phyloP scores from a whole-genome alignment of 2,113 vertebrate species.

The Oncorhynchus kisutch region DNA sequence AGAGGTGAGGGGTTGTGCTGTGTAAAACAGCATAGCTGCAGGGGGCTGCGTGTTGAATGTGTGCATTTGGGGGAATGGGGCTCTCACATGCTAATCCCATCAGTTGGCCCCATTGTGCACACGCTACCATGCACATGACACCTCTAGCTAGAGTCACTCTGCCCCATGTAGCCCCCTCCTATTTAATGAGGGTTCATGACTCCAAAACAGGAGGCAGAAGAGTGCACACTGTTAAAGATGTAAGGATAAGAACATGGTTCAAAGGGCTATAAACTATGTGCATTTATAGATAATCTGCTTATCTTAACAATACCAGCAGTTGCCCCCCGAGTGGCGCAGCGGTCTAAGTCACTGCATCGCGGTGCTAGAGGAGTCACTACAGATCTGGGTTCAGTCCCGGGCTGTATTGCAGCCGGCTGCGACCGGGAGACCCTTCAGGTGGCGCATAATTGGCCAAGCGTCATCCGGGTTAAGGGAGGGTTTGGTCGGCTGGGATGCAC shows the following conservation, averaged over 20 bases:
- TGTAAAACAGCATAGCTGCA: not conserved
- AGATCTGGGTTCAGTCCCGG: too few species aligned
- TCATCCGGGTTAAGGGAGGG: too few species aligned
- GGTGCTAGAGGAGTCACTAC: too few species aligned
- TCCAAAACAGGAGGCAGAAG: not conserved
- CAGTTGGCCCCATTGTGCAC: not conserved
- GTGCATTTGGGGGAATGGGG: not conserved
- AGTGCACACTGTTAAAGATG: not conserved
- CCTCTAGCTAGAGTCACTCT: too few species aligned
- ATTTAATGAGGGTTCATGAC: not conserved
- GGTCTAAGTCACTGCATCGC: too few species aligned
- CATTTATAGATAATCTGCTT: not conserved
- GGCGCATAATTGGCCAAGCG: too few species aligned
- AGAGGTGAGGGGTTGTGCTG: not conserved
- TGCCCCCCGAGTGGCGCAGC: too few species aligned
- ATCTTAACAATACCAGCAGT: not conserved
- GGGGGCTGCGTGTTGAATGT: not conserved
- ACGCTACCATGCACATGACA: not conserved
- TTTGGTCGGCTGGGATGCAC: too few species aligned
- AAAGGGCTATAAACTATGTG: not conserved
- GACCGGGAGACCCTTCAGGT: too few species aligned
- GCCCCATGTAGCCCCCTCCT: too few species aligned
- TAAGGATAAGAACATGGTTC: not conserved
- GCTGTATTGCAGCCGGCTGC: too few species aligned
- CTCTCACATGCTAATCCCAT: conserved; percentile 4